These are phyloP conservation scores for Caenorhabditis zanzibari DNA, from an alignment of 2,888 invertebrate species.

Conservation along the genomic window DNA sequence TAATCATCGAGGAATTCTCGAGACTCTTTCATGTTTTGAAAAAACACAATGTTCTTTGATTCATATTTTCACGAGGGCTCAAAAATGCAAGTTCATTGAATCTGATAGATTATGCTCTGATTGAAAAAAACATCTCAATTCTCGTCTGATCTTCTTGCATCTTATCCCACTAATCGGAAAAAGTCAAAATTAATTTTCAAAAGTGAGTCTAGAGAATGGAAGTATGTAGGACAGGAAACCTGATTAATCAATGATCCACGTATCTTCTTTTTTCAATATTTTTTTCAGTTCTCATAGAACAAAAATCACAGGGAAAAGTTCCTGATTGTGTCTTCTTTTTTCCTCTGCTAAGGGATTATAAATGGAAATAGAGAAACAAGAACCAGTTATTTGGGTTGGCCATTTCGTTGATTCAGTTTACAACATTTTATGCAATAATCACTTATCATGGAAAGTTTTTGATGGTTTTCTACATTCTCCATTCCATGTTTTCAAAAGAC, in stretches of 20 bases:
- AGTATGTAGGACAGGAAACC: not conserved
- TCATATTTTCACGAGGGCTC: not conserved
- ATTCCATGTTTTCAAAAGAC: not conserved
- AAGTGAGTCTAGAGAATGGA: conserved; percentile 10
- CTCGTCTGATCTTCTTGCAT: not conserved
- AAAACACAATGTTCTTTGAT: not conserved
- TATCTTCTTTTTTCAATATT: not conserved
- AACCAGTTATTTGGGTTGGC: conserved; percentile 31
- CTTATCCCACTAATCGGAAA: conserved; percentile 9
- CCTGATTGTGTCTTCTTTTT: conserved; percentile 6
- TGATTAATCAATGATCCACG: conserved; percentile 10
- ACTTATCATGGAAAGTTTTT: conserved; percentile 15
- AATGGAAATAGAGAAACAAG: conserved; percentile 15
- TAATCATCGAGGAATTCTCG: not conserved
- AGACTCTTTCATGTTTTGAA: not conserved
- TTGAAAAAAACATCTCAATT: conserved; percentile 14
- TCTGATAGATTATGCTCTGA: conserved; percentile 3
- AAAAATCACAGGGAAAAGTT: conserved; percentile 10
- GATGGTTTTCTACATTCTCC: not conserved
- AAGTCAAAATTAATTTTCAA: conserved; percentile 24
- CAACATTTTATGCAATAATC: conserved; percentile 47
- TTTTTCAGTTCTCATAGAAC: not conserved
- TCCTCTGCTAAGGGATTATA: conserved; percentile 4
- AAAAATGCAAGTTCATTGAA: conserved; percentile 1
- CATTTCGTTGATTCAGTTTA: conserved; percentile 20